Conservation (phyloP, 2,113 vertebrate species). For the Rana temporaria region DNA sequence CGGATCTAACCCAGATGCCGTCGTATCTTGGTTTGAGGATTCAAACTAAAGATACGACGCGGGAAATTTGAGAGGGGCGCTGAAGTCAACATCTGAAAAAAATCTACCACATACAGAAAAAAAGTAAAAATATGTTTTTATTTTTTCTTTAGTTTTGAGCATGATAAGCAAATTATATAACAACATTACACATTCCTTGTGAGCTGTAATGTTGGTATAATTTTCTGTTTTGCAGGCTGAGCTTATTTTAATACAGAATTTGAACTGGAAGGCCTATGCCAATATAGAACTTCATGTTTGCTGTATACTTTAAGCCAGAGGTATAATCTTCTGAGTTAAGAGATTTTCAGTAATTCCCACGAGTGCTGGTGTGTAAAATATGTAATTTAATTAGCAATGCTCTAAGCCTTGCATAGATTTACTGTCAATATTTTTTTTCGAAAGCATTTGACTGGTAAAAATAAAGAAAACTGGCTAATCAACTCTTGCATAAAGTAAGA, state of each 20-base stretch:
- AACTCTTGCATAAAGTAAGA: constrained; percentile 16
- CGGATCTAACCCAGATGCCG: too few species aligned
- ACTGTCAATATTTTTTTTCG: constrained; percentile 23
- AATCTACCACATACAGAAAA: too few species aligned
- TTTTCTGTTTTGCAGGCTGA: too few species aligned
- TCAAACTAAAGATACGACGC: too few species aligned
- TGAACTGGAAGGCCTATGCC: not conserved
- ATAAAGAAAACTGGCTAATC: constrained; percentile 30
- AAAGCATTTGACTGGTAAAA: constrained; percentile 18
- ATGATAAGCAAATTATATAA: too few species aligned
- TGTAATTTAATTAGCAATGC: constrained; percentile 47
- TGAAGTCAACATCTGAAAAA: too few species aligned
- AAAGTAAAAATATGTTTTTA: too few species aligned
- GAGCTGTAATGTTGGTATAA: too few species aligned
- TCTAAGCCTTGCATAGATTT: constrained; percentile 42
- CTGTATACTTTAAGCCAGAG: constrained; percentile 14
- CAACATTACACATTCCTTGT: too few species aligned
- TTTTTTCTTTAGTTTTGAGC: too few species aligned
- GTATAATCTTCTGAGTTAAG: constrained; percentile 28
- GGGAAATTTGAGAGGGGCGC: too few species aligned
- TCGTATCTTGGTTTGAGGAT: too few species aligned
- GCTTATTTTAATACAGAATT: not conserved
- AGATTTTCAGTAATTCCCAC: constrained; percentile 41
- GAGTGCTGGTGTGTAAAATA: constrained; percentile 28
- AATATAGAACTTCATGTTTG: constrained; percentile 7